Base-by-base conservation (phyloP, 2,113 vertebrate species). In the Amphilophus citrinellus region DNA sequence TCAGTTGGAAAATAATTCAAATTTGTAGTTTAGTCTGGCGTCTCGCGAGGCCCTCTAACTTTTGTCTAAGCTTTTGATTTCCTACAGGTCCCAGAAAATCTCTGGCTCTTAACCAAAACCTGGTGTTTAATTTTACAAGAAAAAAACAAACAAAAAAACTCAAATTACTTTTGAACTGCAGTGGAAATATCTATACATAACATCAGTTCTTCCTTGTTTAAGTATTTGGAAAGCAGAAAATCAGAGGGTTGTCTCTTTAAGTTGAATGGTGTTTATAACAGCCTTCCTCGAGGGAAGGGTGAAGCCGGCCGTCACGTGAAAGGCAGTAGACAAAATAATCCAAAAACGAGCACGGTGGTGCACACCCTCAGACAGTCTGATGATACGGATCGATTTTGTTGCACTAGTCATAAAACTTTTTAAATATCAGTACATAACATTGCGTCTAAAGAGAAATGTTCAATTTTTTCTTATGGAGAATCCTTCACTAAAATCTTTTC, bases 201-300 rank as follows among this genome's bases (percentile, higher is more conserved):
- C n/a, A 14, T 50, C 30, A 73, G 10, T 32, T 32, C 24, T 32
- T 53, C 66, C 50, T 1, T 32, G 44, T 73, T 32, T 32, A 2
- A 73, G 24, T 8, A 53, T 73, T 32, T 73, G 66, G 66, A 73
- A 73, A 73, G 17, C 17, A 53, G 30, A 56, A 73, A 73, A 14
- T 53, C 24, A 73, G 24, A 73, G 32, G 15, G 44, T 32, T 10
- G 1, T 56, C 47, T 56, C 47, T 32, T n/a, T 56, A 73, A 9
- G 47, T 73, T 53, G 47, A 56, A 73, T 56, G 47, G 68, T 73
- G 68, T 73, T 73, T 73, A 73, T 73, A 53, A 73, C 47, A 56
- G 47, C 18, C 68, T 73, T 73, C 27, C 68, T 56, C 0, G 6
- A 73, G 47, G 68, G 27, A 73, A 73, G 68, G 68, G 68, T 73